These are phyloP conservation scores for Zeus faber DNA, from an alignment of 2,113 vertebrate species.

Conservation along the genomic window DNA sequence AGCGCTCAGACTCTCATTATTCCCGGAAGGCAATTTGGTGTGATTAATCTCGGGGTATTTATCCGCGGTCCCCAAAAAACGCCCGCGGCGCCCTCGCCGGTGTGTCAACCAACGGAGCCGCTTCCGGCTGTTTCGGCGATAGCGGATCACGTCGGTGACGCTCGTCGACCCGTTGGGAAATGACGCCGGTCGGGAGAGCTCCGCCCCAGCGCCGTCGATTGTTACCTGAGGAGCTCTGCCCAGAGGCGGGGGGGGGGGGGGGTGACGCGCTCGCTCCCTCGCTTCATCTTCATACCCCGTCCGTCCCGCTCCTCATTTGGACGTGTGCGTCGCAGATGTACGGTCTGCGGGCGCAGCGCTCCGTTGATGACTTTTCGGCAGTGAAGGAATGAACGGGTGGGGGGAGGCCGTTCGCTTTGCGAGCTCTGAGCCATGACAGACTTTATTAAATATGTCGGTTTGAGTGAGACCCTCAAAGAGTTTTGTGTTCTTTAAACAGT, in stretches of 20 bases:
- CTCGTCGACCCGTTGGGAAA: background rate
- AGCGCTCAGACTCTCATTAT: too few species aligned
- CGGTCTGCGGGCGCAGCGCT: slow-evolving; percentile 8
- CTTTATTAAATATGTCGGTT: slow-evolving; percentile 54
- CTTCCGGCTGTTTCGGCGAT: too few species aligned
- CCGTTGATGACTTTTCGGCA: slow-evolving; percentile 16
- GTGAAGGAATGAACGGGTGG: slow-evolving; percentile 24
- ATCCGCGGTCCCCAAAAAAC: too few species aligned
- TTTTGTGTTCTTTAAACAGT: slow-evolving; percentile 44
- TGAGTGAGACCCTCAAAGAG: slow-evolving; percentile 43
- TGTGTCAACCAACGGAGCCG: too few species aligned
- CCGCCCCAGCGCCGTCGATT: too few species aligned
- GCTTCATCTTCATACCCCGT: background rate
- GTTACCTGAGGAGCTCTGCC: background rate
- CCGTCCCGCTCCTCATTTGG: background rate
- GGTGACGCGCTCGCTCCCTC: background rate
- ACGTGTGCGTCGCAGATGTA: slow-evolving; percentile 6
- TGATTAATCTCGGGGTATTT: too few species aligned
- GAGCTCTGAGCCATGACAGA: slow-evolving; percentile 46
- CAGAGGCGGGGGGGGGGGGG: background rate
- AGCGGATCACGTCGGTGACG: background rate
- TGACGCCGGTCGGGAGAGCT: background rate
- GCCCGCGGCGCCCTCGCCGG: too few species aligned
- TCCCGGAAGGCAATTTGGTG: too few species aligned
- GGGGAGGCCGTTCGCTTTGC: slow-evolving; percentile 27